phyloP scores from a whole-genome alignment of 2,797 vertebrate species.

The Mallotus villosus region DNA sequence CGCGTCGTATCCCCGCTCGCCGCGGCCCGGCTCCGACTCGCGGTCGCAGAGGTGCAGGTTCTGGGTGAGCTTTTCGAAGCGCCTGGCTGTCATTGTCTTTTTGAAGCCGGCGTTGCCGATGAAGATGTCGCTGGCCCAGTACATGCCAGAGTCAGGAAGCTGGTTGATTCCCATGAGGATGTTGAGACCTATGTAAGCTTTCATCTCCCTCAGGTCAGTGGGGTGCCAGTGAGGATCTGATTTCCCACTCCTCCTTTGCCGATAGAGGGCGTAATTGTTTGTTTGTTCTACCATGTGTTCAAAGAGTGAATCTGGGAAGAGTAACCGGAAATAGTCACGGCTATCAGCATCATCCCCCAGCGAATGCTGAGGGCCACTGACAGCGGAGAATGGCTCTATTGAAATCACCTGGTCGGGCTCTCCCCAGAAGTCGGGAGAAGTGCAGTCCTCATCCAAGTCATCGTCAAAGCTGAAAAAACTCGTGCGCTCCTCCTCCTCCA shows the following conservation, averaged over 20 bases:
- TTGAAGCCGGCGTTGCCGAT: constrained; percentile 84
- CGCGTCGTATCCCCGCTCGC: constrained; percentile 78
- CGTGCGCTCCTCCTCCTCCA: constrained; percentile 82
- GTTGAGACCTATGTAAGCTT: constrained; percentile 80
- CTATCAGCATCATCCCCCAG: constrained; percentile 82
- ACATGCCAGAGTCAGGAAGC: constrained; percentile 82
- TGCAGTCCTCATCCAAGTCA: constrained; percentile 74
- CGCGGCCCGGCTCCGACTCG: constrained; percentile 71
- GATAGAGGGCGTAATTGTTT: constrained; percentile 86
- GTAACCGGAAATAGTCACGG: constrained; percentile 86
- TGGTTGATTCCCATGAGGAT: constrained; percentile 85
- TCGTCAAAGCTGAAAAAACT: constrained; percentile 76
- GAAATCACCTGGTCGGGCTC: constrained; percentile 82
- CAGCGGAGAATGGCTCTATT: constrained; percentile 77
- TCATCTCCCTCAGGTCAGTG: constrained; percentile 82
- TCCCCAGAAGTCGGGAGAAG: constrained; percentile 80
- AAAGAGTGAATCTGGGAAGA: constrained; percentile 86
- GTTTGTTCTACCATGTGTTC: constrained; percentile 88
- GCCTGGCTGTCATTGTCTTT: constrained; percentile 81
- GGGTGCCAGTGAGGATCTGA: constrained; percentile 83
- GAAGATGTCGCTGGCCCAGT: constrained; percentile 85
- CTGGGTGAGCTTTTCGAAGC: constrained; percentile 83
- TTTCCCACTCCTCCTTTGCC: constrained; percentile 80
- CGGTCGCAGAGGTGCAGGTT: constrained; percentile 82
- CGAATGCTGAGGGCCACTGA: constrained; percentile 81